Evolutionary conservation across 2,113 vertebrate genomes (phyloP), one percentile per base, ranked within the genome.

Genomic region (Pelvicachromis taeniatus): DNA sequence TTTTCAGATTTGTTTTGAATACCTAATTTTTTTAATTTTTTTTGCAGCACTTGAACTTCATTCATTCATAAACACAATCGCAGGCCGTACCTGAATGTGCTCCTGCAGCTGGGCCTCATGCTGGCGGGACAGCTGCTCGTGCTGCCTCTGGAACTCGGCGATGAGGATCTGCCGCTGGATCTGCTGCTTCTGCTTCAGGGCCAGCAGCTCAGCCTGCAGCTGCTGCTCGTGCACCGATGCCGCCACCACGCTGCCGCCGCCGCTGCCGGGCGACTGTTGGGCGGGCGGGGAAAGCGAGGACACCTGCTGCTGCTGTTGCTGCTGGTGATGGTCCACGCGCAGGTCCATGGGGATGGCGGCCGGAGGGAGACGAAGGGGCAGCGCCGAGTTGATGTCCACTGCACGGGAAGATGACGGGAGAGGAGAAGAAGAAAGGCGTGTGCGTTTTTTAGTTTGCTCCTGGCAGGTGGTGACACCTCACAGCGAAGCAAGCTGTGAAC

Each of bases 81-180:
- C 33, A 23, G 1, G 9, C 26, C 2, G 21, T 88, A 99, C 98
- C 96, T 98, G 97, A 68, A 99, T 97, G 92, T 99, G 98, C 82
- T 99, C 98, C 1, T 99, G 99, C 50, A 99, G 97, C 96, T 99
- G 98, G 12, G 96, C 98, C 95, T 99, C 98, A 0, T 99, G 98
- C 93, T 99, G 98, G 82, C 99, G 96, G 1, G 99, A 99, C 81
- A 99, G 97, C 96, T 99, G 99, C 93, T 99, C 98, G 0, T 99
- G 98, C 89, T 99, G 98, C 88, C 98, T 93, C 96, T 99, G 98
- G 95, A 99, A 99, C 96, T 99, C 99, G 0, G 97, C 97, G 0
- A 99, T 99, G 90, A 99, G 98, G 82, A 99, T 96, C 95, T 99
- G 99, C 56, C 98, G 87, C 96, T 99, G 99, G 88, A 99, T 98